Evolutionary conservation across 2,888 invertebrate species (phyloP).

Genomic region (Melanostoma mellinum): DNA sequence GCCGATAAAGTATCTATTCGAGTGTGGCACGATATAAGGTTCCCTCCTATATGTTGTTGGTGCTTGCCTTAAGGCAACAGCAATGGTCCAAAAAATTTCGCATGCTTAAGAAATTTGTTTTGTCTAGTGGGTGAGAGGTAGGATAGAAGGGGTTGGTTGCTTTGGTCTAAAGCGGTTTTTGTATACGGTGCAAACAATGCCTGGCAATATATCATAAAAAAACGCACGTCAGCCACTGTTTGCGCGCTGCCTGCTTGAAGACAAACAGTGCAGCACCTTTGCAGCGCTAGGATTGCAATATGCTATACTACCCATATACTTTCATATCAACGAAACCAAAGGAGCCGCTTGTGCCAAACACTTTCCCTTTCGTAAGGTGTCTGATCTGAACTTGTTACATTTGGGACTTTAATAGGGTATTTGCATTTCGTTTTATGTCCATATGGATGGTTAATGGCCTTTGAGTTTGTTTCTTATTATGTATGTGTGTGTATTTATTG

Average conservation of each 20-base stretch:
- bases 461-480: conserved; percentile 8
- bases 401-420: conserved; percentile 48
- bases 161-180: conserved; percentile 9
- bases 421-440: conserved; percentile 52
- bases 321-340: conserved; percentile 50
- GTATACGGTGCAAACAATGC: conserved; percentile 61
- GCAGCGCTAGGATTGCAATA: conserved; percentile 25
- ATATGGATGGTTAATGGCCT: conserved; percentile 48
- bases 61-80: conserved; percentile 15
- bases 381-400: conserved; percentile 49
- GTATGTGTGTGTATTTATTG: neutral
- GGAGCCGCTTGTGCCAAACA: conserved; percentile 48
- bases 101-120: conserved; percentile 40
- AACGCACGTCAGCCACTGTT: conserved; percentile 57
- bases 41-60: conserved; percentile 19
- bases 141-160: conserved; percentile 1
- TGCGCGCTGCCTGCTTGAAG: conserved; percentile 29
- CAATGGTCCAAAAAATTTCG: conserved; percentile 47
- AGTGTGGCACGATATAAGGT: conserved; percentile 42
- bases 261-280: conserved; percentile 47
- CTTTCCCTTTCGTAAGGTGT: conserved; percentile 68
- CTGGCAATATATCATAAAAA: conserved; percentile 61
- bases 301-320: conserved; percentile 13
- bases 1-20: conserved; percentile 45
- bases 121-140: conserved; percentile 18